phyloP scores from a whole-genome alignment of 1,140 invertebrate species.

The Pachypeltis micranthus region DNA sequence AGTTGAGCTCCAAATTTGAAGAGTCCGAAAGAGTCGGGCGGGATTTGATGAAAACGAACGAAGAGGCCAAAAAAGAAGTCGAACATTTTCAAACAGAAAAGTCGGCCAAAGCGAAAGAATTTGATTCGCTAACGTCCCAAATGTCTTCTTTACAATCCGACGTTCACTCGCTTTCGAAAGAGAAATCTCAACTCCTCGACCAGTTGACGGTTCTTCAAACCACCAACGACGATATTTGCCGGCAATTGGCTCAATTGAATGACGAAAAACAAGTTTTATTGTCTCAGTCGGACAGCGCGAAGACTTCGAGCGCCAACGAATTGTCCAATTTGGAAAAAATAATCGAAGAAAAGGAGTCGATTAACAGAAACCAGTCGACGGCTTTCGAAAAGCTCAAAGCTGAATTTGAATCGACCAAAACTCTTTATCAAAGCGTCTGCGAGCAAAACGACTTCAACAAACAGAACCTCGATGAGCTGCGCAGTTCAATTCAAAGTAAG shows the following conservation, averaged over 20 bases:
- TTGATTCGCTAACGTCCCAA: not conserved
- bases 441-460: no score
- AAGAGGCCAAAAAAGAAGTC: not conserved
- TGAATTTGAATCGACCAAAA: not conserved
- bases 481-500: no score
- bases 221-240: not conserved
- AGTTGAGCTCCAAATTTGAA: conserved; percentile 32
- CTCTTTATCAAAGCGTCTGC: no score
- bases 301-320: not conserved
- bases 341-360: conserved; percentile 7
- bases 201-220: not conserved
- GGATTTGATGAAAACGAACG: conserved; percentile 28
- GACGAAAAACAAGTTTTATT: not conserved
- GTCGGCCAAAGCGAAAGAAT: not conserved
- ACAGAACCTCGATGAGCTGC: no score
- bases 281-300: not conserved
- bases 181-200: conserved; percentile 22
- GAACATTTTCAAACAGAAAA: conserved; percentile 17
- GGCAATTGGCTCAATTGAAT: conserved; percentile 21
- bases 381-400: not conserved
- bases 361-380: not conserved
- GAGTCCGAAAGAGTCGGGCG: conserved; percentile 29
- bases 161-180: conserved; percentile 20
- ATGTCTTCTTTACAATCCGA: not conserved
- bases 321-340: conserved; percentile 18